Conservation (phyloP, 1,140 invertebrate genomes). For the Drosophila sulfurigaster region DNA sequence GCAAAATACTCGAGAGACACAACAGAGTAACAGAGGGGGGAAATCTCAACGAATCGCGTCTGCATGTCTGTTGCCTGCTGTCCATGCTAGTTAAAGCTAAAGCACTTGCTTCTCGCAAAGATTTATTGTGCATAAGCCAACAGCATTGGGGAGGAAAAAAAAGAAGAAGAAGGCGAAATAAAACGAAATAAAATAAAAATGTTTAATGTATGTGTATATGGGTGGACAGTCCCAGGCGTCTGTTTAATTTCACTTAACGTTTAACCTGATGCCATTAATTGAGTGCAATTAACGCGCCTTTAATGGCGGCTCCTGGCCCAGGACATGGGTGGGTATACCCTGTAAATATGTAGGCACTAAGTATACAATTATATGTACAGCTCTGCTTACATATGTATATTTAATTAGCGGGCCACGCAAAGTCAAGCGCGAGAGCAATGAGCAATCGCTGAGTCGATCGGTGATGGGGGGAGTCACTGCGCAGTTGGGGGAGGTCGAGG, state of each 20-base stretch:
- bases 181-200: constrained; percentile 28
- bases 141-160: constrained; percentile 4
- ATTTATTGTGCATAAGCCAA: constrained; percentile 59
- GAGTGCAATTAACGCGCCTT: constrained; percentile 81
- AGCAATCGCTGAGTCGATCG: constrained; percentile 7
- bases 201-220: constrained; percentile 9
- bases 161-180: not conserved
- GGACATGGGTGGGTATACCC: not conserved
- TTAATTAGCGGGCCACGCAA: constrained; percentile 67
- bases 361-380: constrained; percentile 18
- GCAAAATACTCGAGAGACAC: constrained; percentile 17
- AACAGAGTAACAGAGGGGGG: not conserved
- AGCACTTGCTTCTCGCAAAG: constrained; percentile 42
- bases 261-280: constrained; percentile 83
- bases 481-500: not conserved
- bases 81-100: constrained; percentile 53
- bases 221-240: constrained; percentile 61
- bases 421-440: constrained; percentile 54
- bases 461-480: not conserved
- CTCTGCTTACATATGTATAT: constrained; percentile 65
- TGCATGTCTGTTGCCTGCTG: constrained; percentile 10
- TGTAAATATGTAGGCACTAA: constrained; percentile 17
- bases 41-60: constrained; percentile 2
- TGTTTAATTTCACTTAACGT: constrained; percentile 83
- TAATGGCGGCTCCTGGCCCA: constrained; percentile 60